phyloP scores from a whole-genome alignment of 2,113 vertebrate species.

The Crocuta crocuta region DNA sequence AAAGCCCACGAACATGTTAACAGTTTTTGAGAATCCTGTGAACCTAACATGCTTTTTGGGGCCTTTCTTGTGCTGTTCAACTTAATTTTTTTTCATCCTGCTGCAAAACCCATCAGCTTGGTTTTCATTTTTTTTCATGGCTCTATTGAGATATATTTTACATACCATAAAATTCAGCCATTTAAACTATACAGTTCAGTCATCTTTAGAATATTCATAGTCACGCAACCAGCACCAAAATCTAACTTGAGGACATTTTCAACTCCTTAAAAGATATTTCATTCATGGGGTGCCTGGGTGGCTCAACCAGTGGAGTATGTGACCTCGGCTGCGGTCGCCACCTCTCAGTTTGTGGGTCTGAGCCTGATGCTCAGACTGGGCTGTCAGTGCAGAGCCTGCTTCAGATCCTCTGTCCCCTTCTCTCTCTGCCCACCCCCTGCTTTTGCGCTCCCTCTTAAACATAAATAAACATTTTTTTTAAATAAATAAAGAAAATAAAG shows the following conservation, averaged over 20 bases:
- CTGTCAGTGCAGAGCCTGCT: too few species aligned
- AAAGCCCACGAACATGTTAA: neutral
- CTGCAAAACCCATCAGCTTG: neutral
- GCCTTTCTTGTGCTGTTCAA: neutral
- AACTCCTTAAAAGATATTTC: neutral
- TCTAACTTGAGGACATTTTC: neutral
- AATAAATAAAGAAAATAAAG: too few species aligned
- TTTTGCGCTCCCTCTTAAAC: too few species aligned
- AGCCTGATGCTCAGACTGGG: too few species aligned
- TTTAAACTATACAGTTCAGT: neutral
- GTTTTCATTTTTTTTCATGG: neutral
- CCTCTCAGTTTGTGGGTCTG: too few species aligned
- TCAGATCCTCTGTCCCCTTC: too few species aligned
- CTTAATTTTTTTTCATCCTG: neutral
- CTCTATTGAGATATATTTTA: neutral
- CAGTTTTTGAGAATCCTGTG: neutral
- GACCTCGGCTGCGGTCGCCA: too few species aligned
- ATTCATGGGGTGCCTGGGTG: neutral
- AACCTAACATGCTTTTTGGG: neutral
- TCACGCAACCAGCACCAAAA: too few species aligned
- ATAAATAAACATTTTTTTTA: too few species aligned
- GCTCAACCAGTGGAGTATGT: rapidly evolving
- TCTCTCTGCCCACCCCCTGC: too few species aligned
- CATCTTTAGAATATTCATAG: neutral
- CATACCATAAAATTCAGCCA: neutral